These are phyloP conservation scores for Noctua comes DNA, from an alignment of 2,888 invertebrate genomes.

Conservation along the genomic window DNA sequence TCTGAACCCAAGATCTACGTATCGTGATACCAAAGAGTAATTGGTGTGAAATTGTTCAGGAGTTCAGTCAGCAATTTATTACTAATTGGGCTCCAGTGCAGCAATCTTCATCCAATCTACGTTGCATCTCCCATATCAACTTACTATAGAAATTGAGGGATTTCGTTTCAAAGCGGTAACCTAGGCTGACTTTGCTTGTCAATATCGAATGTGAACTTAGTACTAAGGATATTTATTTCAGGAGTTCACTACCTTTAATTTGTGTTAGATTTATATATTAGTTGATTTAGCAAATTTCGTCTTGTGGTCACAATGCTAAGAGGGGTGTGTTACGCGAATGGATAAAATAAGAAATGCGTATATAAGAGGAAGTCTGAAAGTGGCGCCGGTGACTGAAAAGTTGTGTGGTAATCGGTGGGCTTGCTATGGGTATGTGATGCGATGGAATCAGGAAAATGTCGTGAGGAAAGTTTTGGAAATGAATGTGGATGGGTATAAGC, in stretches of 20 bases:
- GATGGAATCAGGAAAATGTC: no score
- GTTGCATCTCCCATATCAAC: slow-evolving; percentile 21
- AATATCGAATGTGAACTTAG: not conserved
- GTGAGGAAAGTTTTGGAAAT: no score
- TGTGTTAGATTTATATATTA: not conserved
- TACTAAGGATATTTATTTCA: not conserved
- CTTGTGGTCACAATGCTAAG: not conserved
- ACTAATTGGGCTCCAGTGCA: slow-evolving; percentile 34
- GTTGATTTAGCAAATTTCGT: not conserved
- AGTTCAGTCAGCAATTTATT: slow-evolving; percentile 26
- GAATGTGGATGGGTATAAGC: no score
- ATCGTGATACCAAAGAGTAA: slow-evolving; percentile 20
- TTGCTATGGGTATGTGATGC: no score
- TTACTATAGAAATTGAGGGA: slow-evolving; percentile 2
- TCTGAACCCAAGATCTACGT: not conserved
- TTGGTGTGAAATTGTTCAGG: slow-evolving; percentile 27
- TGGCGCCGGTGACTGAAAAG: no score
- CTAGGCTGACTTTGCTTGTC: not conserved
- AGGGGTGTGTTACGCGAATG: no score
- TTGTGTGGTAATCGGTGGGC: no score
- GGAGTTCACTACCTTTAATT: not conserved
- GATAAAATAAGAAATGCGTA: no score
- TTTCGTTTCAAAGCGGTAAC: not conserved
- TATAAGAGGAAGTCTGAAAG: no score
- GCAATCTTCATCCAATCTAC: slow-evolving; percentile 11